Evolutionary conservation across 2,113 vertebrate genomes (phyloP).

Genomic region (Jacana jacana): DNA sequence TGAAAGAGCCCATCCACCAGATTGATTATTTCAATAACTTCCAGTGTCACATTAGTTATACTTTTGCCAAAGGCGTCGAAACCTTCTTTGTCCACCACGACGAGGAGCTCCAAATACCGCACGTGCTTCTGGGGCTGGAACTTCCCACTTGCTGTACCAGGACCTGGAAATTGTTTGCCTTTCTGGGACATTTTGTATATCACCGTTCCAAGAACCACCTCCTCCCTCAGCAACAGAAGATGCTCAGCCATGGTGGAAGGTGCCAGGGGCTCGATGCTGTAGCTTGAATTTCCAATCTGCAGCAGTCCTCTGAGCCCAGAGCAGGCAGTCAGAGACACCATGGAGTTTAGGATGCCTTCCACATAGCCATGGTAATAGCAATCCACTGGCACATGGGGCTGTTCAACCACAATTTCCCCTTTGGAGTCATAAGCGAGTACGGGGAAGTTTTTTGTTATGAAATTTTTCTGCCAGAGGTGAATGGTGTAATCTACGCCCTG

Average conservation of each 20-base stretch:
- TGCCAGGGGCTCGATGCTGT: constrained; percentile 35
- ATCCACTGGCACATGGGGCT: background rate
- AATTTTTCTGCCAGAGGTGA: constrained; percentile 6
- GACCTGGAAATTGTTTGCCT: background rate
- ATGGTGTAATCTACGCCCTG: background rate
- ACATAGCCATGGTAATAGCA: constrained; percentile 61
- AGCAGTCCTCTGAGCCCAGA: constrained; percentile 63
- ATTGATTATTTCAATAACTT: constrained; percentile 28
- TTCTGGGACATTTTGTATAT: background rate
- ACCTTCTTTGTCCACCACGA: constrained; percentile 35
- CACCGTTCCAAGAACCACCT: background rate
- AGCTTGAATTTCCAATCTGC: constrained; percentile 8
- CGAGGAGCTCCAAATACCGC: constrained; percentile 58
- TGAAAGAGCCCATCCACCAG: constrained; percentile 50
- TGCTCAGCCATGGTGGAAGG: constrained; percentile 26
- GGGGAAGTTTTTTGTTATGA: constrained; percentile 1
- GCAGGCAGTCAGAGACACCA: constrained; percentile 39
- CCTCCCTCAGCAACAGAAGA: background rate
- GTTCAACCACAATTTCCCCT: background rate
- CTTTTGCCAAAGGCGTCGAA: constrained; percentile 44
- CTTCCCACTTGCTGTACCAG: background rate
- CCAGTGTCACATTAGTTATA: background rate
- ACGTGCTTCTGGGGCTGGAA: background rate
- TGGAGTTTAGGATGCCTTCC: constrained; percentile 16
- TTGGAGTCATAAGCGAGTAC: background rate